These are phyloP conservation scores for Myotis yumanensis DNA, from an alignment of 2,113 vertebrate genomes.

Conservation along the genomic window DNA sequence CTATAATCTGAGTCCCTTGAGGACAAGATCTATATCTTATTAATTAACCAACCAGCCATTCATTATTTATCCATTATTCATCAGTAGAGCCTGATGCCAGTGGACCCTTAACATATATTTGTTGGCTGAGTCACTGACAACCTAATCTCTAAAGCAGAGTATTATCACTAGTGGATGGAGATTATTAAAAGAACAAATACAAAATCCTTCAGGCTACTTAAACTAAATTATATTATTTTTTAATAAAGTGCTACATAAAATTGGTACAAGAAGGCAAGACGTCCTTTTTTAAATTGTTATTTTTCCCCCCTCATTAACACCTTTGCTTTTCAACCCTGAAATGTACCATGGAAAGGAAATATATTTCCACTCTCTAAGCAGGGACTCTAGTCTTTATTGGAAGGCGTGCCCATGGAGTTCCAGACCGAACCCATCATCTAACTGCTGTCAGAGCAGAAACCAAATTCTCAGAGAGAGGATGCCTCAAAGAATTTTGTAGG, in stretches of 20 bases:
- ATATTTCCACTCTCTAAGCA: neutral
- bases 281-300: neutral
- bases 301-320: neutral
- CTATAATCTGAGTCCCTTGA: neutral
- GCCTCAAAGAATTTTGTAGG: neutral
- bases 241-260: neutral
- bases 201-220: neutral
- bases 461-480: neutral
- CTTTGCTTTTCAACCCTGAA: neutral
- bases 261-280: neutral
- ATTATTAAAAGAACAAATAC: neutral
- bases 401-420: neutral
- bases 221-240: neutral
- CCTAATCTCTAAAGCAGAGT: neutral
- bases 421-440: neutral
- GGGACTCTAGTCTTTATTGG: neutral
- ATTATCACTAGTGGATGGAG: neutral
- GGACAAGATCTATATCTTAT: neutral
- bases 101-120: neutral
- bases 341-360: neutral
- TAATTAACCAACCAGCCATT: neutral
- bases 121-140: neutral
- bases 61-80: neutral
- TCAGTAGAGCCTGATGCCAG: neutral
- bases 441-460: neutral